A percentile compares a stretch with the other conserved stretches of the same genome.
Conservation (phyloP, 2,797 vertebrate species). For the Thaleichthys pacificus region DNA sequence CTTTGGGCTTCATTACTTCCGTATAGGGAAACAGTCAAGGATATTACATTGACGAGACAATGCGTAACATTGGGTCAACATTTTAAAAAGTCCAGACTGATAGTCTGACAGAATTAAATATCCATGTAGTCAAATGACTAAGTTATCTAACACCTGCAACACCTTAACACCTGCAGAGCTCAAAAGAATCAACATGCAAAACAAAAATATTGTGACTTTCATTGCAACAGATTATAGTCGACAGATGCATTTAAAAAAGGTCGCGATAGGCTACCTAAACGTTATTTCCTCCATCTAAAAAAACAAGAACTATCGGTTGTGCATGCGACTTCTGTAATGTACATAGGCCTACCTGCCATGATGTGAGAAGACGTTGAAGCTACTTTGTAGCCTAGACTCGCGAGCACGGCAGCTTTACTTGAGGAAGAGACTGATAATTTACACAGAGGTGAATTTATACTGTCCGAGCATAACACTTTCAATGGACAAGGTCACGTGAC, state of each 20-base stretch:
- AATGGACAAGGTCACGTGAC: constrained; percentile 67
- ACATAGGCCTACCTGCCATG: constrained; percentile 81
- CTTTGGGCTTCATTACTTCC: not conserved
- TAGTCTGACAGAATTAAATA: too few species aligned
- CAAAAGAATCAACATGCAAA: too few species aligned
- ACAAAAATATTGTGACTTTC: too few species aligned
- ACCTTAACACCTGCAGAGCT: too few species aligned
- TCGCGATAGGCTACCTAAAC: not conserved
- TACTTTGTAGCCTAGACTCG: constrained; percentile 51
- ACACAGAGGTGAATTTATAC: constrained; percentile 69
- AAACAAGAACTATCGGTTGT: not conserved
- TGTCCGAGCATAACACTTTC: constrained; percentile 57
- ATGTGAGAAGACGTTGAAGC: constrained; percentile 46
- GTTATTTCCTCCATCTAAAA: not conserved
- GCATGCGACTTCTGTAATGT: not conserved
- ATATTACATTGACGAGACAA: not conserved
- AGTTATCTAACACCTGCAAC: too few species aligned
- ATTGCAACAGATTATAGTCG: too few species aligned
- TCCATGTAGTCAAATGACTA: too few species aligned
- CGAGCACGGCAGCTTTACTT: constrained; percentile 27
- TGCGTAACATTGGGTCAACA: not conserved
- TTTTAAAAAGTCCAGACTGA: too few species aligned
- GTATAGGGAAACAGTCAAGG: not conserved
- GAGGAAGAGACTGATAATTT: constrained; percentile 41
- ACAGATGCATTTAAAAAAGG: too few species aligned